Evolutionary conservation across 1,140 invertebrate species (phyloP).

Genomic region (Campoletis sonorensis): DNA sequence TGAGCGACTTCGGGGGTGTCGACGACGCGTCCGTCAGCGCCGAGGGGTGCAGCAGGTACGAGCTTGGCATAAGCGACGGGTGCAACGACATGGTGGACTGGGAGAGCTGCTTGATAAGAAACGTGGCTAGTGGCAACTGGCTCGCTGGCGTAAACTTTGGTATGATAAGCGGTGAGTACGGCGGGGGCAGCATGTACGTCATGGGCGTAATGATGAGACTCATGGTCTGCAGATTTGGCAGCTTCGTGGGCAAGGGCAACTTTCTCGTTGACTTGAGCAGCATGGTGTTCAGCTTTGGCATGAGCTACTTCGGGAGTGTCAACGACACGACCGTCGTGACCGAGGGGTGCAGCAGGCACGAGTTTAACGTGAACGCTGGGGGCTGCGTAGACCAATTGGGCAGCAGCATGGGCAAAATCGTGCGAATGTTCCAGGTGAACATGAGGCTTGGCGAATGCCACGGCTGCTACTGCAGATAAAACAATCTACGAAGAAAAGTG

Average conservation of each 20-base stretch:
- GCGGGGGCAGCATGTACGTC: not conserved
- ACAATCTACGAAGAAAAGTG: conserved; percentile 58
- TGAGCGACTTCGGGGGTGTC: too few relatives aligned
- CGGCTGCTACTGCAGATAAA: conserved; percentile 59
- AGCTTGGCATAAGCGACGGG: too few relatives aligned
- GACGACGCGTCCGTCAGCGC: too few relatives aligned
- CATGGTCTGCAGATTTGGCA: conserved; percentile 55
- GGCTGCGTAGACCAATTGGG: too few relatives aligned
- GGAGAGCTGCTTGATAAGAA: too few relatives aligned
- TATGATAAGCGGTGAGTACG: not conserved
- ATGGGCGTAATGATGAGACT: conserved; percentile 38
- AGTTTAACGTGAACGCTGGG: too few relatives aligned
- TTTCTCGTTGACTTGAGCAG: conserved; percentile 74
- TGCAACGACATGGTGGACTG: too few relatives aligned
- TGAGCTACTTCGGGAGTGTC: too few relatives aligned
- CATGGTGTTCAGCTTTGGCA: too few relatives aligned
- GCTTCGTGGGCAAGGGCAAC: conserved; percentile 54
- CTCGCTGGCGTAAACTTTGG: not conserved
- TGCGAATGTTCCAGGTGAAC: conserved; percentile 33
- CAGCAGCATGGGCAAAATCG: not conserved
- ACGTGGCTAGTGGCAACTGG: not conserved
- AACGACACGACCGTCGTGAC: too few relatives aligned
- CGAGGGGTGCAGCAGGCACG: too few relatives aligned
- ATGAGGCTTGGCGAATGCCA: conserved; percentile 55
- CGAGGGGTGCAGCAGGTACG: too few relatives aligned